A percentile compares a stretch with the other conserved stretches of the same genome.
Evolutionary conservation across 1,140 invertebrate genomes (phyloP).

Genomic region (Pinna nobilis): DNA sequence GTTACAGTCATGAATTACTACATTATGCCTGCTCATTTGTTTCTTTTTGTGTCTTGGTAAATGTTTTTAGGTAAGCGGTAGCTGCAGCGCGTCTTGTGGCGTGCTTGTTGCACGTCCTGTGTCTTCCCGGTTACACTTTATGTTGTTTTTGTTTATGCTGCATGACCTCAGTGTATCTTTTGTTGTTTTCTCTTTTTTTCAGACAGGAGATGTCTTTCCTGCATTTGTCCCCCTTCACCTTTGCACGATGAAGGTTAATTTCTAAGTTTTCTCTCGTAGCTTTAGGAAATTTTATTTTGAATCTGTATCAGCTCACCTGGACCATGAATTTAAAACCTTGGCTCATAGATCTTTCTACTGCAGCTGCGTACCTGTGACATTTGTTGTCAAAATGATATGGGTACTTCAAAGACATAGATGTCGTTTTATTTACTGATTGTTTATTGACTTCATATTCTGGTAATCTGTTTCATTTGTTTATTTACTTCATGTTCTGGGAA

Average conservation of each 20-base stretch:
- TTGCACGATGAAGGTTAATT: slow-evolving; percentile 7
- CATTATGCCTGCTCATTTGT: not conserved
- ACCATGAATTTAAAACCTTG: not conserved
- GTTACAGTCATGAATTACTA: too few relatives aligned
- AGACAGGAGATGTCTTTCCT: slow-evolving; percentile 17
- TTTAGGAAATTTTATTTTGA: too few relatives aligned
- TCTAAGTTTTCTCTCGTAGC: not conserved
- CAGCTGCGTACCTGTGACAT: too few relatives aligned
- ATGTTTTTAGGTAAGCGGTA: too few relatives aligned
- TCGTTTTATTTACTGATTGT: too few relatives aligned
- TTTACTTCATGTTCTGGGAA: too few relatives aligned
- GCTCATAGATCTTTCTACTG: not conserved
- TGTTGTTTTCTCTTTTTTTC: slow-evolving; percentile 30
- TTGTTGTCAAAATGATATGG: too few relatives aligned
- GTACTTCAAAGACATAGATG: too few relatives aligned
- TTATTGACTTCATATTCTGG: too few relatives aligned
- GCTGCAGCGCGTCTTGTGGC: not conserved
- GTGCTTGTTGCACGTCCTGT: not conserved
- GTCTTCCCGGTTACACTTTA: not conserved
- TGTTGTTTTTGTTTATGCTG: slow-evolving; percentile 2
- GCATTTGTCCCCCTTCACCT: not conserved
- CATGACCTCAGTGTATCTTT: slow-evolving; percentile 1
- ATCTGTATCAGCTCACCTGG: slow-evolving; percentile 11
- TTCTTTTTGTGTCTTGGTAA: not conserved
- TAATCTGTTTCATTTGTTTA: too few relatives aligned